Base-by-base conservation (phyloP, 1,140 invertebrate species). In the Amphibalanus amphitrite region DNA sequence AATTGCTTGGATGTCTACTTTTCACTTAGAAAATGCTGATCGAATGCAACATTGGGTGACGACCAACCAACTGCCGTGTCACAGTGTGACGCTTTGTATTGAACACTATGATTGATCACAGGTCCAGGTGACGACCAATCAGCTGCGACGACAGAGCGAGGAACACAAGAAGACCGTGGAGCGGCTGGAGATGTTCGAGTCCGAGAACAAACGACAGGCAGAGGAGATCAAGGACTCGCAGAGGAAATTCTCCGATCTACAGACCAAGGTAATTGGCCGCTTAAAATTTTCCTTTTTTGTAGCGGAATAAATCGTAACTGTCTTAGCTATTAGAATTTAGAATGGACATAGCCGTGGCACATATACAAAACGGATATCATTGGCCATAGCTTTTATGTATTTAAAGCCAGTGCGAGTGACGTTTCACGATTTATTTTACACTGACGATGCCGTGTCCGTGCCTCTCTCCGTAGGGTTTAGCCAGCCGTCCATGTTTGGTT, bases 71-170 rank as follows among this genome's bases (percentile, higher is more conserved):
- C 83, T 97, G 72, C 86, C 90, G 30, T 84, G 95, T 30, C 93
- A 97, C 81, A 95, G 97, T 76, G 94, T 97, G 71, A 93, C 97
- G 77, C 88, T 92, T 74, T 38, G 33, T 38, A 38, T 15, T 38
- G 33, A 38, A 15, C 15, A 15, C 59, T 59, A 25, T 71, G 3
- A 28, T 29, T 71, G 69, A 69, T 73, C 30, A 59, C 75, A 95
- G 80, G 93, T 95, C 59, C 93, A 97, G 79, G 93, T 98, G 0
- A 92, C 91, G 67, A 91, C 90, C 20, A 97, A 98, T 82, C 94
- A 97, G 78, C 83, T 97, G 72, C 86, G 90, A 30, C 84, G 95
- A 33, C 93, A 97, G 81, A 95, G 97, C 76, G 94, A 97, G 72
- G 93, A 97, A 77, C 88, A 92, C 74, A 92, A 94, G 77, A 84